Evolutionary conservation across 2,797 vertebrate genomes (phyloP).

Genomic region (Crocidura indochinensis): DNA sequence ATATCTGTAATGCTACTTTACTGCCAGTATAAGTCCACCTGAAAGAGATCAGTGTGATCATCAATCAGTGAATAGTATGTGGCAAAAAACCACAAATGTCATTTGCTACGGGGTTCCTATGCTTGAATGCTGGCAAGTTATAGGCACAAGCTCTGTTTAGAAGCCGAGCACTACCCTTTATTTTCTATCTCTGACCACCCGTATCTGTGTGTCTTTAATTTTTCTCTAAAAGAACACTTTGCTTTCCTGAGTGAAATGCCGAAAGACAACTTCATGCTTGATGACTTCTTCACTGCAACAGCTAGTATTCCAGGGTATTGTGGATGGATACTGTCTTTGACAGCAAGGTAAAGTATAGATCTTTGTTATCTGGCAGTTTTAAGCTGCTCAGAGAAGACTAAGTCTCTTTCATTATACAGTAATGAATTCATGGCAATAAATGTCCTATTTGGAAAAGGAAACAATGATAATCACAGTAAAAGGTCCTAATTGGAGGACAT

Average conservation of each 20-base stretch:
- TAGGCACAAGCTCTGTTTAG: slow-evolving; percentile 82
- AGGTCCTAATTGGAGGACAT: background rate
- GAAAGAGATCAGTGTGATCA: slow-evolving; percentile 92
- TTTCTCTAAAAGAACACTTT: background rate
- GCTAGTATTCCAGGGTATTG: background rate
- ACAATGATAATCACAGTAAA: background rate
- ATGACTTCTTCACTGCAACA: background rate
- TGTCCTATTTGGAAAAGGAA: background rate
- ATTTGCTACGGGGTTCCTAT: slow-evolving; percentile 52
- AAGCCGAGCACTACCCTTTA: slow-evolving; percentile 84
- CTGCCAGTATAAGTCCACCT: slow-evolving; percentile 90
- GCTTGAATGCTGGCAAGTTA: slow-evolving; percentile 68
- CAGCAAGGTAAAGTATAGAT: background rate
- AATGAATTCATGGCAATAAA: background rate
- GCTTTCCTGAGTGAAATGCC: background rate
- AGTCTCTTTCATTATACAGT: background rate
- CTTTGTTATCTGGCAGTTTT: background rate
- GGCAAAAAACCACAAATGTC: slow-evolving; percentile 83
- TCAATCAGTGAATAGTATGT: slow-evolving; percentile 75
- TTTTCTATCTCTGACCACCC: background rate
- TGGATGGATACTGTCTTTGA: background rate
- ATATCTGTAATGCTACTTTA: too few relatives aligned
- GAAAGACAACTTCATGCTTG: background rate
- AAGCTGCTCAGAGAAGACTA: background rate
- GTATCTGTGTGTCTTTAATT: background rate